These are phyloP conservation scores for Sepioteuthis lessoniana DNA, from an alignment of 2,888 invertebrate genomes.

Conservation along the genomic window DNA sequence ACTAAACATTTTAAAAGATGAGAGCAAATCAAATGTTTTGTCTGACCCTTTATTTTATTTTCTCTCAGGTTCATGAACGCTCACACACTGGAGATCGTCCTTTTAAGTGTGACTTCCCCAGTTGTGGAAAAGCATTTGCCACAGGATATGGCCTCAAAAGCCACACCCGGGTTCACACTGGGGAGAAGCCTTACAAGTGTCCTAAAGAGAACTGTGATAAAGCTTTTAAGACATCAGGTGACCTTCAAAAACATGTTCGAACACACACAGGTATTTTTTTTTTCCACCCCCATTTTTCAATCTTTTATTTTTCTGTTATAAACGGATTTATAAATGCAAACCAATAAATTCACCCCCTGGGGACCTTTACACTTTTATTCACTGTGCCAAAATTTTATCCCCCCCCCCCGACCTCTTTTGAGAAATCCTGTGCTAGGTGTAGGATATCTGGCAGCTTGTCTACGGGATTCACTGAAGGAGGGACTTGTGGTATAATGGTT, in stretches of 20 bases:
- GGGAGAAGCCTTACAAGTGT: slow-evolving; percentile 80
- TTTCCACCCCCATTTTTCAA: not conserved
- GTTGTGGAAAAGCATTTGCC: slow-evolving; percentile 76
- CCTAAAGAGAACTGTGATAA: slow-evolving; percentile 78
- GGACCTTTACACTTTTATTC: too few relatives aligned
- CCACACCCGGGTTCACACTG: slow-evolving; percentile 79
- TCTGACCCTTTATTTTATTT: not conserved
- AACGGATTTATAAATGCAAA: not conserved
- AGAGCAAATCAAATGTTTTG: too few relatives aligned
- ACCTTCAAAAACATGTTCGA: slow-evolving; percentile 79
- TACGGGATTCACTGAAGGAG: too few relatives aligned
- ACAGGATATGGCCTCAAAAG: slow-evolving; percentile 78
- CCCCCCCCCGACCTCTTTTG: too few relatives aligned
- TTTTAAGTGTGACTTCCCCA: slow-evolving; percentile 73
- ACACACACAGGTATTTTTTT: slow-evolving; percentile 79
- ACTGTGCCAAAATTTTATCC: too few relatives aligned
- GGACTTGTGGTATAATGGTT: too few relatives aligned
- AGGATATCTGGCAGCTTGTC: too few relatives aligned
- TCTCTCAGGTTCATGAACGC: slow-evolving; percentile 75
- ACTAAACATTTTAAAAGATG: too few relatives aligned
- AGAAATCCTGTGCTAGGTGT: too few relatives aligned
- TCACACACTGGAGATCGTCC: slow-evolving; percentile 76
- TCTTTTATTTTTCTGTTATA: not conserved
- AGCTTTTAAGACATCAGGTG: slow-evolving; percentile 80
- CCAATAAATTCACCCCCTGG: too few relatives aligned